These are phyloP conservation scores for Laticauda laticaudata DNA, from an alignment of 2,113 vertebrate species.

Conservation along the genomic window DNA sequence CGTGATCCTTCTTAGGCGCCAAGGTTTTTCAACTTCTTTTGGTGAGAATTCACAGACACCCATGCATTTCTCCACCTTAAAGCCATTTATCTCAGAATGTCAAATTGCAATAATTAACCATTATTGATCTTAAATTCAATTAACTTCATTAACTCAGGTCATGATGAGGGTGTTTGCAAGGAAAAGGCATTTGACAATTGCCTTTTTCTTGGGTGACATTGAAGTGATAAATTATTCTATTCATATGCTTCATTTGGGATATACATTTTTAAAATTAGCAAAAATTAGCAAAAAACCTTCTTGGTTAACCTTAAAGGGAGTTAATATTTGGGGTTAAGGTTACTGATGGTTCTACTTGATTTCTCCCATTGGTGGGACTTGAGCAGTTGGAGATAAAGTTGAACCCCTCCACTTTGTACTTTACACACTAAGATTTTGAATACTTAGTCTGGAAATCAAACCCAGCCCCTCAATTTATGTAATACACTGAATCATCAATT, in stretches of 20 bases:
- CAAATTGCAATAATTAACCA: constrained; percentile 99
- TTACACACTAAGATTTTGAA: neutral
- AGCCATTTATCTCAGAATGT: constrained; percentile 92
- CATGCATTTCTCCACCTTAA: constrained; percentile 74
- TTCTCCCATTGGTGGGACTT: neutral
- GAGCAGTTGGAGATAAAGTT: neutral
- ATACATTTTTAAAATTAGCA: constrained; percentile 53
- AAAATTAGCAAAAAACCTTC: too few species aligned
- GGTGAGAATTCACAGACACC: constrained; percentile 64
- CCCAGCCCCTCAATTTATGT: neutral
- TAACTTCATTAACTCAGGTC: constrained; percentile 97
- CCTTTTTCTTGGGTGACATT: constrained; percentile 72
- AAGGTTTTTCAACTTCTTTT: constrained; percentile 70
- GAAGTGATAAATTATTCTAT: constrained; percentile 53
- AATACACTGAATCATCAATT: neutral
- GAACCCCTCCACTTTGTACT: neutral
- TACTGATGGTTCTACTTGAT: neutral
- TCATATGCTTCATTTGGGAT: constrained; percentile 35
- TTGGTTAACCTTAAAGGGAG: neutral
- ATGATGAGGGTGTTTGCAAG: constrained; percentile 80
- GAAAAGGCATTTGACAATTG: constrained; percentile 76
- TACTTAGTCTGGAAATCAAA: neutral
- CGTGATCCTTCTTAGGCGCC: constrained; percentile 76
- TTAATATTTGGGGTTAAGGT: neutral
- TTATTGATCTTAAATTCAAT: constrained; percentile 99